These are phyloP conservation scores for Acrobasis consociella DNA, from an alignment of 2,888 invertebrate species.

Conservation along the genomic window DNA sequence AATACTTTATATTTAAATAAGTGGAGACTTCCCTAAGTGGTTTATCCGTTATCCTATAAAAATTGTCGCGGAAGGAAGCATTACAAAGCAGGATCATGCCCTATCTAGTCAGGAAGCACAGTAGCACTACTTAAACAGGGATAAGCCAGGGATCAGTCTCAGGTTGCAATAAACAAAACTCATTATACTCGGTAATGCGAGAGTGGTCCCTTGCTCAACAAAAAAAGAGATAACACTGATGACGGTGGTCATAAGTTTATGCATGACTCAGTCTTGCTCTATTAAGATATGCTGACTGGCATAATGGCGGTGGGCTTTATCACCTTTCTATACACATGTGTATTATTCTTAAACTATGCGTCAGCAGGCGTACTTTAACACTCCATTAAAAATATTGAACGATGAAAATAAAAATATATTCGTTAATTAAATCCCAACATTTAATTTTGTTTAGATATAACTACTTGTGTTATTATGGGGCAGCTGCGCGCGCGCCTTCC, in stretches of 20 bases:
- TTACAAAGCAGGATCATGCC: constrained; percentile 61
- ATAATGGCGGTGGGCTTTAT: constrained; percentile 21
- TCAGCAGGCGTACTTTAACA: constrained; percentile 7
- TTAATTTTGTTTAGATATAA: not conserved
- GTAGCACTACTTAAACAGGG: constrained; percentile 60
- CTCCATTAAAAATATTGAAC: constrained; percentile 8
- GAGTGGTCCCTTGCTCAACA: constrained; percentile 55
- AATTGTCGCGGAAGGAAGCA: constrained; percentile 72
- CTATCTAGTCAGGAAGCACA: constrained; percentile 74
- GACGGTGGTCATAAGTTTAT: constrained; percentile 32
- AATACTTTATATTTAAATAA: not conserved
- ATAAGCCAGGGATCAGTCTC: constrained; percentile 63
- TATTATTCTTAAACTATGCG: constrained; percentile 16
- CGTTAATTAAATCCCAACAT: not conserved
- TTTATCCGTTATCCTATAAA: constrained; percentile 63
- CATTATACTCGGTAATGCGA: constrained; percentile 38
- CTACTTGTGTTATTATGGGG: not conserved
- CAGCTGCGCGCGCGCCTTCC: constrained; percentile 3
- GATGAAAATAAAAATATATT: not conserved
- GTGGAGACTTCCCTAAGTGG: constrained; percentile 65
- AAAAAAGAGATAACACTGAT: constrained; percentile 38
- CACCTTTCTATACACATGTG: constrained; percentile 5
- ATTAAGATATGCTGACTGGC: constrained; percentile 19
- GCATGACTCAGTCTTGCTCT: constrained; percentile 35
- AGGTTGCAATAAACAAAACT: constrained; percentile 56